These are phyloP conservation scores for Manis pentadactyla DNA, from an alignment of 2,797 vertebrate species.

Conservation along the genomic window DNA sequence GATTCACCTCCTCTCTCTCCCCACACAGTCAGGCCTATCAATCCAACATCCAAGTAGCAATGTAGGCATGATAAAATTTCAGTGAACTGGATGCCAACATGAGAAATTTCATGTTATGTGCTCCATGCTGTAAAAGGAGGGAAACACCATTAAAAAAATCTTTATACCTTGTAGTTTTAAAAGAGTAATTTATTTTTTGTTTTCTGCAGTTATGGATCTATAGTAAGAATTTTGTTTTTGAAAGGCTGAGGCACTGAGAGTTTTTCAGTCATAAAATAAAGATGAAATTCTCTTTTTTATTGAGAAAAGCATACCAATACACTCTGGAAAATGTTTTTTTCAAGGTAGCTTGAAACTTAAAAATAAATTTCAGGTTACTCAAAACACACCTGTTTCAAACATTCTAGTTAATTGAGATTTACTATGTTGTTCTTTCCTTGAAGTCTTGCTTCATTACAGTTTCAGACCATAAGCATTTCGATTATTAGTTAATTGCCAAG, in stretches of 20 bases:
- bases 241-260: not conserved
- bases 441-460: not conserved
- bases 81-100: not conserved
- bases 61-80: not conserved
- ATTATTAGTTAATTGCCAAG: not conserved
- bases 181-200: not conserved
- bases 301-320: not conserved
- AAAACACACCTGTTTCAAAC: not conserved
- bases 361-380: slow-evolving; percentile 39
- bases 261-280: slow-evolving; percentile 34
- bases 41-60: not conserved
- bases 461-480: not conserved
- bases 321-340: not conserved
- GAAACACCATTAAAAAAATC: not conserved
- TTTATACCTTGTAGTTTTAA: not conserved
- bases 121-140: not conserved
- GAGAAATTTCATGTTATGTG: not conserved
- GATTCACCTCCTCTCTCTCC: not conserved
- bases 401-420: slow-evolving; percentile 15
- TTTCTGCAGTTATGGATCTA: not conserved
- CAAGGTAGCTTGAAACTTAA: not conserved
- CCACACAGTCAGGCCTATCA: not conserved
- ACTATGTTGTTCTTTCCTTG: not conserved
- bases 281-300: slow-evolving; percentile 1
- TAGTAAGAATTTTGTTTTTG: slow-evolving; percentile 23